Base-by-base conservation (phyloP, 2,797 vertebrate species). In the Eulemur mongoz region DNA sequence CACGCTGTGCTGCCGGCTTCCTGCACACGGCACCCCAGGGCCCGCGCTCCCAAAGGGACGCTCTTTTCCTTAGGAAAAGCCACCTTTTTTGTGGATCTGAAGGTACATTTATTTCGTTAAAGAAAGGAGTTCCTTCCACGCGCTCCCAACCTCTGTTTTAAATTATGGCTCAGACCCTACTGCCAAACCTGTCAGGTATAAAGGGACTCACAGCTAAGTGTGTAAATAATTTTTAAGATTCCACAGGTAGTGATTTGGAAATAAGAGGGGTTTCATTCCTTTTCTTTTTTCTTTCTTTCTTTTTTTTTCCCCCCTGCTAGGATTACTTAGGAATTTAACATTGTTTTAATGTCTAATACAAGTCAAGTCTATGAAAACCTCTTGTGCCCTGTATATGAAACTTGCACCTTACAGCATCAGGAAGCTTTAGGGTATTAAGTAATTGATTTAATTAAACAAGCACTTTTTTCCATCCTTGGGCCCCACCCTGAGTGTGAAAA, bases 231-330 rank as follows among this genome's bases (percentile, higher is more conserved):
- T 89, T 92, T 94, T 61, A 80, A 94, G 94, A 97, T 96, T 95
- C 95, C 94, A 57, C 89, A 85, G 93, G 94, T 72, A 40, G 93
- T 93, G 94, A 89, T 97, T 94, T 97, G 91, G 69, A 96, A 97
- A 88, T 43, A 85, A 97, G 72, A 97, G 30, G 30, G 30, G 0
- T 20, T 45, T 79, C 43, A 30, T 72, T n/a, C 20, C 0, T 4
- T 57, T 12, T 5, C 0, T 65, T 27, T 43, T 59, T 52, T 35
- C 23, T 27, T 59, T 43, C n/a, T 45, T 50, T 14, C 18, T 5
- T 48, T 35, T 35, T 35, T 61, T 69, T 61, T 25, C 65, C 4
- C 91, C 65, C 4, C 91, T 38, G 30, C 69, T 59, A 87, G 57
- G 73, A 93, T 82, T 97, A 92, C 67, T 65, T 93, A 91, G 76